Percentiles rank a stretch among this genome's conserved stretches.
phyloP scores from a whole-genome alignment of 2,797 vertebrate species.

The Labeo calbasu region DNA sequence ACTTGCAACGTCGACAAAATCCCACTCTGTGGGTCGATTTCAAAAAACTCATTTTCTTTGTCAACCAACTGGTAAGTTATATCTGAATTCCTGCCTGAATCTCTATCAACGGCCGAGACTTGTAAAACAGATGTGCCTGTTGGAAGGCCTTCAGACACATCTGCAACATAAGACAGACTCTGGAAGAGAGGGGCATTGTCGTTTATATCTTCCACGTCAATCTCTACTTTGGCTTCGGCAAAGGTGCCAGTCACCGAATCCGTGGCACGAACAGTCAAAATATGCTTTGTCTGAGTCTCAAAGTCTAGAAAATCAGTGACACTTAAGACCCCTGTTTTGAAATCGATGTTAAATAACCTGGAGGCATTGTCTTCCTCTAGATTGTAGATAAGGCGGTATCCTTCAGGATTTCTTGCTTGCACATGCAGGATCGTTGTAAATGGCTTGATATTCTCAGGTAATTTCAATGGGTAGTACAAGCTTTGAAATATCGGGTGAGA shows the following conservation, averaged over 20 bases:
- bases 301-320: constrained; percentile 88
- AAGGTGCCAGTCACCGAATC: constrained; percentile 91
- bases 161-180: constrained; percentile 75
- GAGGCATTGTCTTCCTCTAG: constrained; percentile 87
- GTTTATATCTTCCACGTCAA: constrained; percentile 93
- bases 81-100: constrained; percentile 87
- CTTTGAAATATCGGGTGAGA: constrained; percentile 94
- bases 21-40: constrained; percentile 83
- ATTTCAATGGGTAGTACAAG: constrained; percentile 87
- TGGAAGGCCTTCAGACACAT: constrained; percentile 84
- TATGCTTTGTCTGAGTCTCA: constrained; percentile 83
- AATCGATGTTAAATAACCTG: constrained; percentile 88
- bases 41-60: constrained; percentile 84
- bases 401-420: constrained; percentile 94
- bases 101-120: constrained; percentile 84
- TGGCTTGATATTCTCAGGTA: constrained; percentile 90
- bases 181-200: constrained; percentile 90
- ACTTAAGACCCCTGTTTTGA: constrained; percentile 93
- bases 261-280: constrained; percentile 88
- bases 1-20: constrained; percentile 83
- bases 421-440: constrained; percentile 93
- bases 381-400: constrained; percentile 94
- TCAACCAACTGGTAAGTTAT: constrained; percentile 85
- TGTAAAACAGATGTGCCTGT: constrained; percentile 83
- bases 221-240: constrained; percentile 89